Percentiles rank a stretch among this genome's conserved stretches.
Conservation (phyloP, 1,140 invertebrate species). For the Tetranychus urticae region DNA sequence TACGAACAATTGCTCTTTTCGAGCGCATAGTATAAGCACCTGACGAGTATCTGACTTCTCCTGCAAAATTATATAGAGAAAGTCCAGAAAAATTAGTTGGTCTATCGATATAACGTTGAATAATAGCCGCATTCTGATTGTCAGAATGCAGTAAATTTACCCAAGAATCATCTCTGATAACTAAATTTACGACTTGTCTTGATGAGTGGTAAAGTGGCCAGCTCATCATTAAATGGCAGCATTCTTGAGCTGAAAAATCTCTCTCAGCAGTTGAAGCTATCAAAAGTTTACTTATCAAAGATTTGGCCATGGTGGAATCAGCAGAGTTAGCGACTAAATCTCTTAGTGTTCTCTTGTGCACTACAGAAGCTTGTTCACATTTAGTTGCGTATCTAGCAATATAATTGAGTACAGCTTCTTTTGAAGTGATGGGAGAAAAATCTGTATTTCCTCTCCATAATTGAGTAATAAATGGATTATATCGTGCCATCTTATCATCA, state of each 20-base stretch:
- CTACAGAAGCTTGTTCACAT: neutral
- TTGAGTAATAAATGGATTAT: neutral
- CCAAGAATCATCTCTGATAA: neutral
- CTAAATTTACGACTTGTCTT: neutral
- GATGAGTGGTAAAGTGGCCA: neutral
- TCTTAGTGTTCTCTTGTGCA: neutral
- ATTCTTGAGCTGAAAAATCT: neutral
- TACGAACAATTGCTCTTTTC: neutral
- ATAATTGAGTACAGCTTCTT: neutral
- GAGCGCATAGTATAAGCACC: too few species aligned
- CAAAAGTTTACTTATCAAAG: neutral
- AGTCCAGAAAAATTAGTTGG: neutral
- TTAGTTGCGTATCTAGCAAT: neutral
- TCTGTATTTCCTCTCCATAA: neutral
- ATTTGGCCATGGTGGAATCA: neutral
- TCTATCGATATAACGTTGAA: neutral
- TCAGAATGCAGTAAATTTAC: neutral
- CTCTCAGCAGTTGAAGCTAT: neutral
- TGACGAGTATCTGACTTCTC: too few species aligned
- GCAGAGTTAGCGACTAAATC: neutral
- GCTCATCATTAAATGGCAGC: neutral
- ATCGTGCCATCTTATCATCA: neutral
- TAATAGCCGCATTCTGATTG: too few species aligned
- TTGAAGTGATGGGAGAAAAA: neutral
- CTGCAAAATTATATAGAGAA: neutral